Percentiles rank a stretch among this genome's conserved stretches.
These are phyloP conservation scores for Platygyra sinensis DNA, from an alignment of 64 coral and sea anemone species.

Conservation along the genomic window DNA sequence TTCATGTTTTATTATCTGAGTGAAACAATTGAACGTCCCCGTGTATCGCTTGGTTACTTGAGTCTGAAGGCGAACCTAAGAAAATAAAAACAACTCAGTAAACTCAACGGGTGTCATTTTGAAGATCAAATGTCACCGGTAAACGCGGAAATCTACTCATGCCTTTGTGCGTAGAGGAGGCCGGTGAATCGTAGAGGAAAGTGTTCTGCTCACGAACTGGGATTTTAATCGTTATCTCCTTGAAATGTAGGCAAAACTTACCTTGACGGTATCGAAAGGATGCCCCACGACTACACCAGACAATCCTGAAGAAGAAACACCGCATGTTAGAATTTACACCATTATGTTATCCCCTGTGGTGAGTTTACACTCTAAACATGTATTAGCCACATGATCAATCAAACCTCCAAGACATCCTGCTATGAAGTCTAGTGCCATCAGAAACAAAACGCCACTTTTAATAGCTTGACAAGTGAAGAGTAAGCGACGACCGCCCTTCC, in stretches of 20 bases:
- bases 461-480: background rate
- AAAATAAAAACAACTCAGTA: background rate
- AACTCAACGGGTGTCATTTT: too few relatives aligned
- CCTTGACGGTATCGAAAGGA: conserved; percentile 99
- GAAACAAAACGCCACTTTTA: background rate
- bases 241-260: conserved; percentile 3
- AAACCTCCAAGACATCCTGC: conserved; percentile 89
- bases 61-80: conserved; percentile 90
- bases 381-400: background rate
- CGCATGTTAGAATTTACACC: background rate
- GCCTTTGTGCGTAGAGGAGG: too few relatives aligned
- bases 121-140: too few relatives aligned
- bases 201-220: too few relatives aligned
- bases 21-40: conserved; percentile 75
- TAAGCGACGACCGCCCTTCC: background rate
- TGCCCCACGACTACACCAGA: conserved; percentile 94
- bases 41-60: conserved; percentile 63
- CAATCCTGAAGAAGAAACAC: conserved; percentile 62
- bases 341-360: background rate
- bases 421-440: conserved; percentile 83
- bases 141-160: too few relatives aligned
- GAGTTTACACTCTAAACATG: background rate
- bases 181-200: too few relatives aligned
- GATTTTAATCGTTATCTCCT: too few relatives aligned
- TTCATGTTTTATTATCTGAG: conserved; percentile 77